phyloP scores from a whole-genome alignment of 1,140 invertebrate genomes.

The Diploscapter pachys region DNA sequence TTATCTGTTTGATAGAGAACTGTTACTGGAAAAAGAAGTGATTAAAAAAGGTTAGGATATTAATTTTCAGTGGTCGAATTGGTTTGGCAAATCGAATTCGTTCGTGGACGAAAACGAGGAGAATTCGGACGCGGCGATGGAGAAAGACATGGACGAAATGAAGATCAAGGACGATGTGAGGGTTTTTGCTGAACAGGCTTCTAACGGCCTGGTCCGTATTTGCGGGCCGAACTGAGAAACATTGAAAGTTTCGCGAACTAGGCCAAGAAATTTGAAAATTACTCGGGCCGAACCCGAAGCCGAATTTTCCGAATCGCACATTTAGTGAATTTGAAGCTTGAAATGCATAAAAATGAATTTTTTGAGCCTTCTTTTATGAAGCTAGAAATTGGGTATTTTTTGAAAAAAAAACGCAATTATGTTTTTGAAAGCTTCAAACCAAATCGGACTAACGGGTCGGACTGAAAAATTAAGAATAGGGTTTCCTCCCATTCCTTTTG shows the following conservation, averaged over 20 bases:
- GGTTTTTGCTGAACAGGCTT: neutral
- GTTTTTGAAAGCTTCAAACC: no score
- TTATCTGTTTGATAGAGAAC: no score
- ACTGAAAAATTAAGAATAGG: no score
- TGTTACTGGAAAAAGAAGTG: no score
- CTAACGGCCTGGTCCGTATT: neutral
- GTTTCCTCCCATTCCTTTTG: no score
- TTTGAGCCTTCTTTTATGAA: no score
- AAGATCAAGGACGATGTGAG: neutral
- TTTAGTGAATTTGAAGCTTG: no score
- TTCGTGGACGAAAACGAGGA: neutral
- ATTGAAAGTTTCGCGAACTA: constrained; percentile 7
- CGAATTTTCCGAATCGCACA: no score
- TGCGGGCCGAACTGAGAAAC: neutral
- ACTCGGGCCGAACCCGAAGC: constrained; percentile 28
- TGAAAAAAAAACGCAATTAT: no score
- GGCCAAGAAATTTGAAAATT: constrained; percentile 25
- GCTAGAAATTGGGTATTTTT: no score
- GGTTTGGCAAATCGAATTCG: constrained; percentile 14
- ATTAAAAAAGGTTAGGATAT: neutral
- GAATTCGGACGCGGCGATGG: neutral
- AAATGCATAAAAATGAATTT: no score
- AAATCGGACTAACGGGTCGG: no score
- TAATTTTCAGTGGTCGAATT: constrained; percentile 13
- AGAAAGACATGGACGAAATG: neutral